These are phyloP conservation scores for Sarcophilus harrisii DNA, from an alignment of 2,797 vertebrate genomes.

Conservation along the genomic window DNA sequence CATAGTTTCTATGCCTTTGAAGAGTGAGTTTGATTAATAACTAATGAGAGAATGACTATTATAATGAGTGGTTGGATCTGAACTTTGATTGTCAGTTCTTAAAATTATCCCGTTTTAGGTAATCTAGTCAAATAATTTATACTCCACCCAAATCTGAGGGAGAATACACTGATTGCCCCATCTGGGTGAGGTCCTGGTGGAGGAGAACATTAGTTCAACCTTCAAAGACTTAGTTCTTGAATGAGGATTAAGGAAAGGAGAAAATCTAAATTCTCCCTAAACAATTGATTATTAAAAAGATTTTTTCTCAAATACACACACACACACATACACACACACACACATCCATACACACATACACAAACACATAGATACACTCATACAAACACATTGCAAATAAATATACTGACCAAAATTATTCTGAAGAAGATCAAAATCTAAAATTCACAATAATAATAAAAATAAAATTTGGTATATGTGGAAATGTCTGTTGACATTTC, in stretches of 20 bases:
- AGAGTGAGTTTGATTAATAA: not conserved
- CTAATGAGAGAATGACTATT: not conserved
- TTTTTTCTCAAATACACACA: not conserved
- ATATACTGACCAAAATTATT: not conserved
- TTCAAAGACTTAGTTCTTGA: not conserved
- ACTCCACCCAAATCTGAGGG: not conserved
- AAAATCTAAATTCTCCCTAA: not conserved
- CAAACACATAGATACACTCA: not conserved
- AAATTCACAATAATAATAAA: not conserved
- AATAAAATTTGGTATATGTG: not conserved
- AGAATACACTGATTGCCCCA: not conserved
- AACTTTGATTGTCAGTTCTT: not conserved
- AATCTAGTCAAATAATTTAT: not conserved
- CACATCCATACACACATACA: too few species aligned
- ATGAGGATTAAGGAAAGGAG: not conserved
- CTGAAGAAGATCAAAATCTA: not conserved
- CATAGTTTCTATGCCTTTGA: not conserved
- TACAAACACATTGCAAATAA: not conserved
- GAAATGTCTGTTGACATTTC: not conserved
- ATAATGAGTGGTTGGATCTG: not conserved
- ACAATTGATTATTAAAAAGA: not conserved
- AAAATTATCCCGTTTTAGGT: not conserved
- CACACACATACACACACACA: not conserved
- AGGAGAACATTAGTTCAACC: not conserved
- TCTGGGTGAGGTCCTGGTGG: accelerated